phyloP scores from a whole-genome alignment of 2,888 invertebrate species.

The Synergus laeviventris region DNA sequence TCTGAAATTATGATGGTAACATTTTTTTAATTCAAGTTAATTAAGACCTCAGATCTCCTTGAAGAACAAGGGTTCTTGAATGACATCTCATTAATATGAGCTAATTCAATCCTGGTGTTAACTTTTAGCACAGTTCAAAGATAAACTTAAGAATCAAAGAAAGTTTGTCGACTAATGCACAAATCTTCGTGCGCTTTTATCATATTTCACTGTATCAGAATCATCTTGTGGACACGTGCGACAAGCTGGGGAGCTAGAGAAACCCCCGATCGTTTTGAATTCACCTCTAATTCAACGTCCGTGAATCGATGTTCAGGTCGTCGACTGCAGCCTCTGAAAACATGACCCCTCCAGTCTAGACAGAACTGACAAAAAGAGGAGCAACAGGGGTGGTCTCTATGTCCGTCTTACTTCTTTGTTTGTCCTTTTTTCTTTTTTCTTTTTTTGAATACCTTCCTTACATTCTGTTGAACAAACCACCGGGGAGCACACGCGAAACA shows the following conservation, averaged over 20 bases:
- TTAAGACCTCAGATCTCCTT: neutral
- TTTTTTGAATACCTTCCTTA: conserved; percentile 8
- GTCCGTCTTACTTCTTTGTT: conserved; percentile 9
- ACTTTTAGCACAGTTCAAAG: neutral
- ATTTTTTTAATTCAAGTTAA: neutral
- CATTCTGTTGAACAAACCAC: conserved; percentile 18
- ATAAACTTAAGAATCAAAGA: conserved; percentile 1
- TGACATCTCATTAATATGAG: neutral
- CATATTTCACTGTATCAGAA: conserved; percentile 33
- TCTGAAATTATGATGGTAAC: neutral
- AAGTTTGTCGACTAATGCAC: conserved; percentile 11
- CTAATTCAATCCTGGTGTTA: conserved; percentile 8
- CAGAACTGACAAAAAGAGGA: conserved; percentile 23
- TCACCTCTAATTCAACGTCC: conserved; percentile 24
- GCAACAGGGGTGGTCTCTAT: conserved; percentile 12
- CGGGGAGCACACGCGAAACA: neutral
- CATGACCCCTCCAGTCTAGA: conserved; percentile 40
- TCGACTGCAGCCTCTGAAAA: conserved; percentile 35
- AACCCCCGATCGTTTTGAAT: conserved; percentile 14
- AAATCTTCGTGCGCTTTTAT: neutral
- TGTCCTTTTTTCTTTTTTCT: conserved; percentile 14
- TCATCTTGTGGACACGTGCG: conserved; percentile 1
- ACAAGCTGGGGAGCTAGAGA: neutral
- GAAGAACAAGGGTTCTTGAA: neutral
- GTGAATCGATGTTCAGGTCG: conserved; percentile 37